Conservation (phyloP, 2,888 invertebrate species). For the Hecatera dysodea region DNA sequence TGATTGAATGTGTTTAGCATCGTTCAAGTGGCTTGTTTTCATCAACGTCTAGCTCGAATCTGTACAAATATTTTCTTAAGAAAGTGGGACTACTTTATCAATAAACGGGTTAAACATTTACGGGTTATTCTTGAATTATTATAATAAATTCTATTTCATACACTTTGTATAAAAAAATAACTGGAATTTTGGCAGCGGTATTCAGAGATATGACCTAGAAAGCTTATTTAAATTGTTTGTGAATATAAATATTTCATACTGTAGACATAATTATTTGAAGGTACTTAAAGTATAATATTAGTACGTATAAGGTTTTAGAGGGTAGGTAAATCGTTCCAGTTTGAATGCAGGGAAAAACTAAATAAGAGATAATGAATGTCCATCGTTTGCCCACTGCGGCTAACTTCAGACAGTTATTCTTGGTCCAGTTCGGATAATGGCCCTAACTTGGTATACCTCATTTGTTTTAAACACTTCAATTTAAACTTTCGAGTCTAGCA, state of each 20-base stretch:
- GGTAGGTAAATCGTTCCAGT: no score
- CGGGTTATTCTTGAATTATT: constrained; percentile 44
- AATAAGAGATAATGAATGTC: not conserved
- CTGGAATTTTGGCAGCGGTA: constrained; percentile 55
- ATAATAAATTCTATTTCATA: constrained; percentile 33
- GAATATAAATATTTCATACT: constrained; percentile 23
- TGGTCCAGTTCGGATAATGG: not conserved
- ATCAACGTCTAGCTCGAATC: constrained; percentile 25
- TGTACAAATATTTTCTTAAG: constrained; percentile 35
- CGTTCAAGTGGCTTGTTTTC: constrained; percentile 27
- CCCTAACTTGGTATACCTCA: not conserved
- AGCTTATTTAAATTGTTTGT: constrained; percentile 33
- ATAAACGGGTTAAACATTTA: constrained; percentile 37
- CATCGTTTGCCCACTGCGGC: not conserved
- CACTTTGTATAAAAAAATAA: constrained; percentile 39
- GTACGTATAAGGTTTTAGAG: no score
- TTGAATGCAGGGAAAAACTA: not conserved
- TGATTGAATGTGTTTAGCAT: constrained; percentile 28
- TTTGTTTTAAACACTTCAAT: constrained; percentile 7
- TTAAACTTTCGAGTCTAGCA: constrained; percentile 10
- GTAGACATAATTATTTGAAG: constrained; percentile 6
- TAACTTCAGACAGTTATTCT: not conserved
- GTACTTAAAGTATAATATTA: not conserved
- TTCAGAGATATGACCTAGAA: constrained; percentile 56
- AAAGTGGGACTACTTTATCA: constrained; percentile 43